A percentile compares a stretch with the other conserved stretches of the same genome.
Evolutionary conservation across 2,113 vertebrate species (phyloP).

Genomic region (Gymnobelideus leadbeateri): DNA sequence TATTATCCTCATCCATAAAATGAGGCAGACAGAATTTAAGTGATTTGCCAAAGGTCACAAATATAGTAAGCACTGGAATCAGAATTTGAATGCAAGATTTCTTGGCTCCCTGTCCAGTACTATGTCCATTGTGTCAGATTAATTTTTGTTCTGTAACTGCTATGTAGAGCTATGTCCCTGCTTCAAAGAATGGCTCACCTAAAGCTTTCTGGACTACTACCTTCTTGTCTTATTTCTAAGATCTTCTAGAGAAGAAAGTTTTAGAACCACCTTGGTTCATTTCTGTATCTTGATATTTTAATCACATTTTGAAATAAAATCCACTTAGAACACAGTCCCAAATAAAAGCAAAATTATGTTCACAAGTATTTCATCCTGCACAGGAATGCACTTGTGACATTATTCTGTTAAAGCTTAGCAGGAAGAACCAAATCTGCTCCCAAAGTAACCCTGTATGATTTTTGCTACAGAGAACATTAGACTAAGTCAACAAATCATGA

Average conservation of each 20-base stretch:
- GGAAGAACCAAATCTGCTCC: not conserved
- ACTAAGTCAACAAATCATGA: not conserved
- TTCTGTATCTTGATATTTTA: not conserved
- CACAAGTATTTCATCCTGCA: not conserved
- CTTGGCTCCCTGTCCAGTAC: not conserved
- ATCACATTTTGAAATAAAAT: not conserved
- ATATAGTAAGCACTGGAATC: not conserved
- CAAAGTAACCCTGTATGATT: not conserved
- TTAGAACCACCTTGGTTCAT: not conserved
- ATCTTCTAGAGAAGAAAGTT: not conserved
- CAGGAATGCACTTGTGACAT: not conserved
- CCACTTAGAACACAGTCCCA: no score
- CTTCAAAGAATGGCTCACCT: not conserved
- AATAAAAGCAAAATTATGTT: not conserved
- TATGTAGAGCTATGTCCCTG: not conserved
- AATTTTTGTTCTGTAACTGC: not conserved
- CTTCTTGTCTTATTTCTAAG: not conserved
- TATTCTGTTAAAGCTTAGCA: not conserved
- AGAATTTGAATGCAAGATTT: not conserved
- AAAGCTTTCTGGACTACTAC: not conserved
- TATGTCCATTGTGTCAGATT: not conserved
- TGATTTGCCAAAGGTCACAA: not conserved
- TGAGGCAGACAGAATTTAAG: not conserved
- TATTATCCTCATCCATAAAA: not conserved
- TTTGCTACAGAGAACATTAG: not conserved